Evolutionary conservation across 2,797 vertebrate species (phyloP).

Genomic region (Eutrigla gurnardus): DNA sequence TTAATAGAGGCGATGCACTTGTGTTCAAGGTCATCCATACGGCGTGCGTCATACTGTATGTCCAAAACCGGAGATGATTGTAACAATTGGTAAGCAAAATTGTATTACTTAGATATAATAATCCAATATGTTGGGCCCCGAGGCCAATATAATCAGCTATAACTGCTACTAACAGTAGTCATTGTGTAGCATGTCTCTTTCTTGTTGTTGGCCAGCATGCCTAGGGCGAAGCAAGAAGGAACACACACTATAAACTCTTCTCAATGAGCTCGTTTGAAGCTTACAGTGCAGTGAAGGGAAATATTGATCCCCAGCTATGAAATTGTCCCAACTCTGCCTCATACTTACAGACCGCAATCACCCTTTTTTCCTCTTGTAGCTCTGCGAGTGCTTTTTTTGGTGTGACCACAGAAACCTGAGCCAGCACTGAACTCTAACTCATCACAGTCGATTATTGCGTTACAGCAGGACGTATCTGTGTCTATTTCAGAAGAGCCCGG

Average conservation of each 20-base stretch:
- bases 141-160: constrained; percentile 15
- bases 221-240: background rate
- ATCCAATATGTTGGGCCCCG: constrained; percentile 6
- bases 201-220: constrained; percentile 2
- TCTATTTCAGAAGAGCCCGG: constrained; percentile 78
- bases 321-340: constrained; percentile 16
- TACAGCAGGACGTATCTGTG: too few relatives aligned
- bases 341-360: constrained; percentile 14
- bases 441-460: constrained; percentile 36
- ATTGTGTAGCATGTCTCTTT: constrained; percentile 5
- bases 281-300: constrained; percentile 21
- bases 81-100: constrained; percentile 14
- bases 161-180: background rate
- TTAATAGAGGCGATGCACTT: constrained; percentile 48
- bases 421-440: constrained; percentile 58
- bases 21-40: constrained; percentile 33
- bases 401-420: constrained; percentile 74
- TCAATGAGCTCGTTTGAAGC: constrained; percentile 2
- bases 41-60: constrained; percentile 4
- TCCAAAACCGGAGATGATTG: constrained; percentile 5
- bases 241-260: constrained; percentile 12
- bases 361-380: constrained; percentile 18
- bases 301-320: constrained; percentile 20
- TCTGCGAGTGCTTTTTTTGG: constrained; percentile 40
- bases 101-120: background rate